Evolutionary conservation across 2,888 invertebrate genomes (phyloP).

Genomic region (Pherbina coryleti): DNA sequence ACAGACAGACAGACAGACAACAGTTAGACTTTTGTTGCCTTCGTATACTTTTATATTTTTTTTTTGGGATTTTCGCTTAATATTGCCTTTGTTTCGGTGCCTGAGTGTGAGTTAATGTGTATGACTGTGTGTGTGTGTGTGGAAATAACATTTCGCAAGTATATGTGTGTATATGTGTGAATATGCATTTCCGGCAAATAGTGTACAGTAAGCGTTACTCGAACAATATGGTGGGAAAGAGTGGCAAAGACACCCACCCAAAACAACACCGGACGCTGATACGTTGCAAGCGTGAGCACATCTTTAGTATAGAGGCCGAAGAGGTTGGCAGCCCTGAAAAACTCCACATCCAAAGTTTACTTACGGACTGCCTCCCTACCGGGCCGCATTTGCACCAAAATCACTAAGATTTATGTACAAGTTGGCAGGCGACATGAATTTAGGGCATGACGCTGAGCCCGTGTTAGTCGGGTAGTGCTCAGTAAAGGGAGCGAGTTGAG

Average conservation of each 20-base stretch:
- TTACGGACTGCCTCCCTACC: not conserved
- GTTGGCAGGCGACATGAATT: conserved; percentile 42
- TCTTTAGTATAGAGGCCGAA: not conserved
- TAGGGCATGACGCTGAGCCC: conserved; percentile 16
- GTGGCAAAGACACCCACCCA: not conserved
- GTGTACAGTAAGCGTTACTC: conserved; percentile 18
- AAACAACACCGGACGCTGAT: not conserved
- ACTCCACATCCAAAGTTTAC: not conserved
- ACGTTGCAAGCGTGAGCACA: not conserved
- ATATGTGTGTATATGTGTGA: not conserved
- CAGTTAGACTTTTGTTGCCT: conserved; percentile 2
- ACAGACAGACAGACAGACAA: not conserved
- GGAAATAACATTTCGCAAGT: not conserved
- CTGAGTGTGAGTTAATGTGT: not conserved
- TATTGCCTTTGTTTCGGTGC: conserved; percentile 33
- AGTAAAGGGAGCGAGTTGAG: not conserved
- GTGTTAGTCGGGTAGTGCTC: not conserved
- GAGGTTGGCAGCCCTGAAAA: not conserved
- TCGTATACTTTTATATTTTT: conserved; percentile 12
- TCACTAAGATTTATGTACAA: conserved; percentile 37
- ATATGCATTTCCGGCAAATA: conserved; percentile 8
- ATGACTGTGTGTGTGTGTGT: not conserved
- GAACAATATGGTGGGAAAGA: not conserved
- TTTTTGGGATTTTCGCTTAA: conserved; percentile 15
- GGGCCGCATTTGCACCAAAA: conserved; percentile 21